Base-by-base conservation (phyloP, 2,113 vertebrate species). In the Tretioscincus oriximinensis region DNA sequence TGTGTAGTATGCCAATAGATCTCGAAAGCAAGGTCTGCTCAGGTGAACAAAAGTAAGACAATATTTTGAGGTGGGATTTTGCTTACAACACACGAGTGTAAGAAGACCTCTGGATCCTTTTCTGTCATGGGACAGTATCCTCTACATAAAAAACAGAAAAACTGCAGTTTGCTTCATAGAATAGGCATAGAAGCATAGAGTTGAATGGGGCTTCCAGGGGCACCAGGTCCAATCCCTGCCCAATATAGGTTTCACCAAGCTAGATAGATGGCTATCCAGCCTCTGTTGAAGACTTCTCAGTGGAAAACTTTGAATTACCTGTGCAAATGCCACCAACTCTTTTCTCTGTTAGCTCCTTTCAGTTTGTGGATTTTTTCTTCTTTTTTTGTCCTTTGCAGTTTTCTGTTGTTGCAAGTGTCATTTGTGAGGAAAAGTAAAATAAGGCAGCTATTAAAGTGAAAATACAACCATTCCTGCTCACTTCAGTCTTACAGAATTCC, bases 401-500 rank as follows among this genome's bases (percentile, higher is more conserved):
- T 85, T 77, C 1, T 0, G 31, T 58, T 14, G 29, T 61, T 77
- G 77, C 0, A 0, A 26, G 67, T 83, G 51, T 86, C 35, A 65
- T 65, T 76, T 86, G 73, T 80, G 63, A 88, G 88, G 86, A 83
- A 88, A 85, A 91, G 85, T 58, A 81, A 86, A 83, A 61, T 18
- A 22, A 75, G 29, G 75, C 10, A 85, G 80, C 78, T 87, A 82
- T 88, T 88, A 87, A 85, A 89, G 83, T 85, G 87, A 84, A 90
- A 77, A 65, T 26, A 2, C 75, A 88, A 82, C 84, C 63, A 2
- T 12, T 68, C 87, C 81, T 77, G 66, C 77, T 29, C 28, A 69
- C 21, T 18, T 35, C 21, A 54, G 31, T 3, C 65, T 68, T 65
- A 29, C 51, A 78, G 73, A 10, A 77, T 89, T 83, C 87, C 87